Evolutionary conservation across 2,113 vertebrate genomes (phyloP).

Genomic region (Pterocles burchelli): DNA sequence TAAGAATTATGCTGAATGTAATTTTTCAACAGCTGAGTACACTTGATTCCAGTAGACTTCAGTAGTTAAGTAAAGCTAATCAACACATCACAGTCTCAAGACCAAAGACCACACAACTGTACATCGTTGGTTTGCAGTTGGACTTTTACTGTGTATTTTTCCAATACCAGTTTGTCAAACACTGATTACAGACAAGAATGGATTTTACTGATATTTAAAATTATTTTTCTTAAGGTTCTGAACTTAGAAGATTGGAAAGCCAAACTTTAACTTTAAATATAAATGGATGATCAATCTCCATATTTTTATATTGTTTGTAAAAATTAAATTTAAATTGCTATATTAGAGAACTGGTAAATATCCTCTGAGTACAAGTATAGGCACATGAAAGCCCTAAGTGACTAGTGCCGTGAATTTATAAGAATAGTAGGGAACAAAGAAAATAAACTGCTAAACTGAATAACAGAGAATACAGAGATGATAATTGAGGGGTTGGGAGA

Average conservation of each 20-base stretch:
- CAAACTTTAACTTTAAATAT: neutral
- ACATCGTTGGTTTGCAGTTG: neutral
- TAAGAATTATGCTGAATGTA: neutral
- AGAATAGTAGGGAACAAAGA: neutral
- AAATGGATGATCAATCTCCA: neutral
- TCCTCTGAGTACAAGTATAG: neutral
- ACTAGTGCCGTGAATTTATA: neutral
- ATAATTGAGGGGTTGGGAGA: rapidly evolving
- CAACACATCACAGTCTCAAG: neutral
- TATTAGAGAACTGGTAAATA: neutral
- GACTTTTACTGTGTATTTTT: neutral
- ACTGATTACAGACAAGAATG: neutral
- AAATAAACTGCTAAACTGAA: neutral
- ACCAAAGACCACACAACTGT: neutral
- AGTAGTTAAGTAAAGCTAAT: neutral
- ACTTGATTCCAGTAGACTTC: neutral
- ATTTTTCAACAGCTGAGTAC: neutral
- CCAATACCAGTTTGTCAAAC: neutral
- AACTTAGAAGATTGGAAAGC: neutral
- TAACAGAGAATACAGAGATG: neutral
- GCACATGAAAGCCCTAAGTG: neutral
- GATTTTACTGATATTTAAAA: neutral
- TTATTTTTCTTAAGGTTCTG: neutral
- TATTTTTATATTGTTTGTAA: neutral
- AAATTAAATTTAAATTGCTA: neutral